phyloP scores from a whole-genome alignment of 1,140 invertebrate species.

The Aphidius ervi region DNA sequence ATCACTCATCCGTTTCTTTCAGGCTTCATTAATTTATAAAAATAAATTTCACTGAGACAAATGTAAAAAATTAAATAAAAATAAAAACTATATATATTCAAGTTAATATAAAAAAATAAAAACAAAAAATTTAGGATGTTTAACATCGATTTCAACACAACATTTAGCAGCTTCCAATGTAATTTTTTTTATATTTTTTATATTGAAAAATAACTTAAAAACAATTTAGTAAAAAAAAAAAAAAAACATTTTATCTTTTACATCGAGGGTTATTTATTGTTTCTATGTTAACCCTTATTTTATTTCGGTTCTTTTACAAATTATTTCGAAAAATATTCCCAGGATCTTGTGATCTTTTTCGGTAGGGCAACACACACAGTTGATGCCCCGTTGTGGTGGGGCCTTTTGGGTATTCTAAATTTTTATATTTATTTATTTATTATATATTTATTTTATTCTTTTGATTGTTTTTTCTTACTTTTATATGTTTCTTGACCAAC shows the following conservation, averaged over 20 bases:
- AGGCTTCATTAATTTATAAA: no score
- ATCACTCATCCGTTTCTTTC: no score
- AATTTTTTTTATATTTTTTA: slow-evolving; percentile 1
- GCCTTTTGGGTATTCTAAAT: no score
- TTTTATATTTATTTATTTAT: no score
- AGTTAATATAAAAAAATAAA: background rate
- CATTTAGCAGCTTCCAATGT: background rate
- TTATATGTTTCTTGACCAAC: no score
- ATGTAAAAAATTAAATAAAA: no score
- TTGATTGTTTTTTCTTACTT: slow-evolving; percentile 3
- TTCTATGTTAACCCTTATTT: slow-evolving; percentile 15
- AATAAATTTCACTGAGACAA: no score
- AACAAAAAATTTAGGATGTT: background rate
- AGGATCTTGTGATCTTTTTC: slow-evolving; percentile 17
- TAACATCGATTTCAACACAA: slow-evolving; percentile 11
- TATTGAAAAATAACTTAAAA: background rate
- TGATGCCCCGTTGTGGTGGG: slow-evolving; percentile 8
- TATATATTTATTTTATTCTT: background rate
- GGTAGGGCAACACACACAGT: slow-evolving; percentile 1
- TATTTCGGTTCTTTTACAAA: slow-evolving; percentile 13
- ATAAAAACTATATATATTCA: no score
- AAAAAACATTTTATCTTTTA: background rate
- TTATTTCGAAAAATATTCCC: slow-evolving; percentile 21
- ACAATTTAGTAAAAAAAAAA: slow-evolving; percentile 1
- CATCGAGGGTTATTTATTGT: slow-evolving; percentile 19